These are phyloP conservation scores for Huso huso DNA, from an alignment of 2,797 vertebrate species.

Conservation along the genomic window DNA sequence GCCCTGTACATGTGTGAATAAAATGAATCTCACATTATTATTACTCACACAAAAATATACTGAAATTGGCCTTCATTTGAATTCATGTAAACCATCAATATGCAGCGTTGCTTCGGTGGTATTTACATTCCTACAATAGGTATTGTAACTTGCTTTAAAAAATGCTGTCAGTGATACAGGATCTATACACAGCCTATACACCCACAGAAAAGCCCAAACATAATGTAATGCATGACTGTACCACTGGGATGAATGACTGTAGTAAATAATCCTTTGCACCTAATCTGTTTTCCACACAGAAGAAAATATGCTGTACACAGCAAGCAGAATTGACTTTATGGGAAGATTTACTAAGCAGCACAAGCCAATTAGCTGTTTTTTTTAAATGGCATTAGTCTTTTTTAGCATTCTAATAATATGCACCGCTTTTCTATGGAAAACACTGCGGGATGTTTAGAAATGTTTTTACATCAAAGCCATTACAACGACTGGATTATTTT, in stretches of 20 bases:
- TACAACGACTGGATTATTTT: too few species aligned
- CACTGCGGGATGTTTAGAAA: neutral
- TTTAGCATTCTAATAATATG: neutral
- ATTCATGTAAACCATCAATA: too few species aligned
- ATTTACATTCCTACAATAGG: neutral
- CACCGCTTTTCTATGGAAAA: neutral
- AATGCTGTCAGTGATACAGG: neutral
- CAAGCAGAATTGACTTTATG: slow-evolving; percentile 4
- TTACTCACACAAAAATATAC: too few species aligned
- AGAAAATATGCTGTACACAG: neutral
- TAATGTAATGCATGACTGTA: neutral
- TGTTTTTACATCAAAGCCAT: slow-evolving; percentile 15
- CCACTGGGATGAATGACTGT: slow-evolving; percentile 11
- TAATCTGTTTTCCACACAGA: slow-evolving; percentile 11
- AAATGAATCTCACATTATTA: too few species aligned
- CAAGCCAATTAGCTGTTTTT: slow-evolving; percentile 1
- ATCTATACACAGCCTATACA: slow-evolving; percentile 7
- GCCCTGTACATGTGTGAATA: too few species aligned
- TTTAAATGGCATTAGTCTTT: neutral
- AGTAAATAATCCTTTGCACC: slow-evolving; percentile 18
- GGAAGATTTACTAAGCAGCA: slow-evolving; percentile 10
- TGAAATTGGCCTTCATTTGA: too few species aligned
- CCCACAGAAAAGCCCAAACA: neutral
- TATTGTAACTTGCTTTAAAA: neutral
- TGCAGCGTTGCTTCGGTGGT: too few species aligned